Evolutionary conservation across 2,888 invertebrate genomes (phyloP).

Genomic region (Harpalus rubripes): DNA sequence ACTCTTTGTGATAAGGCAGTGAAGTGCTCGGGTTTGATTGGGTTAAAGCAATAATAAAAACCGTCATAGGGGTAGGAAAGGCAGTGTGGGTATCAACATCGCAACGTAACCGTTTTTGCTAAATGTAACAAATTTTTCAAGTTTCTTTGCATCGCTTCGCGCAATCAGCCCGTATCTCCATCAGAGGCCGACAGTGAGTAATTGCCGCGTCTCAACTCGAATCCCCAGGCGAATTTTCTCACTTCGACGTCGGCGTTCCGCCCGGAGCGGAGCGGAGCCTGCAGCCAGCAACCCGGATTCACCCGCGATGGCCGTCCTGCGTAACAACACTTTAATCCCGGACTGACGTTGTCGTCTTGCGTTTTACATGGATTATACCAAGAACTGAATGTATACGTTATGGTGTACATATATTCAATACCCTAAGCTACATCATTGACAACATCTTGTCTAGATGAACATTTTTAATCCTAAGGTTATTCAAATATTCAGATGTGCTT

Average conservation of each 20-base stretch:
- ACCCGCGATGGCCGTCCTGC: conserved; percentile 34
- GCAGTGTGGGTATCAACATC: not conserved
- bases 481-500: no score
- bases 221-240: conserved; percentile 74
- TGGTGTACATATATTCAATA: not conserved
- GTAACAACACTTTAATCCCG: conserved; percentile 41
- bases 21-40: no score
- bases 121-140: conserved; percentile 70
- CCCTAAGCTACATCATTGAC: not conserved
- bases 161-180: conserved; percentile 72
- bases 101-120: conserved; percentile 67
- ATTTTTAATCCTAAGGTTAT: no score
- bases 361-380: conserved; percentile 58
- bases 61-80: no score
- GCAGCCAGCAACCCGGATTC: conserved; percentile 45
- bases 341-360: conserved; percentile 21
- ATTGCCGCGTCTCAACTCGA: conserved; percentile 73
- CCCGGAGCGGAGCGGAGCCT: conserved; percentile 25
- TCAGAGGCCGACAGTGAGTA: conserved; percentile 74
- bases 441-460: no score
- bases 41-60: no score
- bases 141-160: conserved; percentile 68
- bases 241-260: conserved; percentile 69
- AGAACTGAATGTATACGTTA: not conserved
- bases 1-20: no score